Evolutionary conservation across 2,113 vertebrate species (phyloP).

Genomic region (Mobula hypostoma): DNA sequence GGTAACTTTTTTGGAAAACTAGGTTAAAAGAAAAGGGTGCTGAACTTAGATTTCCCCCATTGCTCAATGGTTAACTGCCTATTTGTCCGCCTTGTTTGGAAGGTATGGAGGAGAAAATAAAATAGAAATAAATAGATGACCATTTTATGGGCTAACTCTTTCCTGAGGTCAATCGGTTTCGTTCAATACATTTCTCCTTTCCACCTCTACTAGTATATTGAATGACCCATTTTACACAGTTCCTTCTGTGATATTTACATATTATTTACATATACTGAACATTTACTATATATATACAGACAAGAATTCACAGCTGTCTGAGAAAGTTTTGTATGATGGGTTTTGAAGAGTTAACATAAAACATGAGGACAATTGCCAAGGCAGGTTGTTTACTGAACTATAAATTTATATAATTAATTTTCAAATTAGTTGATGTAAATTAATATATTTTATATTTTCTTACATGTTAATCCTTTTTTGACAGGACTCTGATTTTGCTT

Average conservation of each 20-base stretch:
- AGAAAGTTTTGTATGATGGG: background rate
- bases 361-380: background rate
- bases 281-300: background rate
- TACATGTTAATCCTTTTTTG: background rate
- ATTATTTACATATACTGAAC: no score
- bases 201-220: background rate
- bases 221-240: background rate
- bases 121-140: background rate
- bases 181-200: background rate
- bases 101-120: background rate
- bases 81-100: background rate
- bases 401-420: background rate
- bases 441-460: background rate
- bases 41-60: background rate
- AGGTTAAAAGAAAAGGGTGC: background rate
- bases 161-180: background rate
- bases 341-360: background rate
- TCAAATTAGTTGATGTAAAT: background rate
- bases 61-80: background rate
- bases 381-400: background rate
- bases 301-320: background rate
- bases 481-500: background rate
- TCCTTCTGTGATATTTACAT: background rate
- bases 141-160: background rate
- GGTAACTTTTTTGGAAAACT: background rate